Conservation (phyloP, 2,797 vertebrate species). For the Cryptoprocta ferox region DNA sequence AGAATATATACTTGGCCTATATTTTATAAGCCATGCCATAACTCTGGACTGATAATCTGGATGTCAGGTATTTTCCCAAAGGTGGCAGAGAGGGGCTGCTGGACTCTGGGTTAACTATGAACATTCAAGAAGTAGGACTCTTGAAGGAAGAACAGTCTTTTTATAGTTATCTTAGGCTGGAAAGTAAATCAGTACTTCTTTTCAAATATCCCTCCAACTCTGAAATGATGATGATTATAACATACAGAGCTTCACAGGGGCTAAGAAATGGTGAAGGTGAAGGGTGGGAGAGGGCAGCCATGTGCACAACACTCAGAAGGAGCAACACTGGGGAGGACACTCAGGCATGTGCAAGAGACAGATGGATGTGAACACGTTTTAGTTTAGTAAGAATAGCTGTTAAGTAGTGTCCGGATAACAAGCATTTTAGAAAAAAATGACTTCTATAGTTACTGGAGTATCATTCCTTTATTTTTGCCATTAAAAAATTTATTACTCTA, state of each 20-base stretch:
- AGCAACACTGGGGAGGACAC: background rate
- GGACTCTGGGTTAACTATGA: background rate
- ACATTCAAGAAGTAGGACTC: background rate
- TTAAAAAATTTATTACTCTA: background rate
- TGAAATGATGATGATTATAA: background rate
- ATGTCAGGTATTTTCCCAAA: background rate
- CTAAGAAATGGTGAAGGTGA: background rate
- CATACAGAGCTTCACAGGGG: background rate
- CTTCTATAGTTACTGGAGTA: background rate
- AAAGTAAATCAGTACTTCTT: conserved; percentile 19
- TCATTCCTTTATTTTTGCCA: background rate
- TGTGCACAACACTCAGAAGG: background rate
- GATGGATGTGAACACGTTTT: background rate
- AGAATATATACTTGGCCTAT: background rate
- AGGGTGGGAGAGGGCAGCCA: background rate
- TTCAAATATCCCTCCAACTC: background rate
- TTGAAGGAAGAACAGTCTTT: background rate
- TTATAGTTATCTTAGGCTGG: background rate
- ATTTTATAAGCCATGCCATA: background rate
- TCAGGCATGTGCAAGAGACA: background rate
- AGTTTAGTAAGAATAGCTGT: background rate
- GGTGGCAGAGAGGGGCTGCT: background rate
- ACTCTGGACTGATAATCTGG: background rate
- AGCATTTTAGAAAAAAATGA: background rate
- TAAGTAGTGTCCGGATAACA: background rate